Base-by-base conservation (phyloP, 2,797 vertebrate genomes). In the Pempheris klunzingeri region DNA sequence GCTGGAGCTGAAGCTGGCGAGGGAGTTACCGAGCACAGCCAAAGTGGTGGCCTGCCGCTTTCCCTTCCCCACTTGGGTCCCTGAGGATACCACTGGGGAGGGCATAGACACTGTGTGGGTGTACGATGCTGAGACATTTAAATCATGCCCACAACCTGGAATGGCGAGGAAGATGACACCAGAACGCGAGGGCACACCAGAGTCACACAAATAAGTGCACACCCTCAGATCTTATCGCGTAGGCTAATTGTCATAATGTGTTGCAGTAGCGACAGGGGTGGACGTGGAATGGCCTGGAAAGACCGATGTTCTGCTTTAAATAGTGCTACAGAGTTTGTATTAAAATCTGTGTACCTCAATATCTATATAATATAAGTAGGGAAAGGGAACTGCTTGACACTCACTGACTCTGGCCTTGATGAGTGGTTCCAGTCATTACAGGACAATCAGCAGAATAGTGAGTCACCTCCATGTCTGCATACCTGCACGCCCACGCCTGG, bases 31-130 rank as follows among this genome's bases (percentile, higher is more conserved):
- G 7, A 89, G 65, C 12, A 90, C 92, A 46, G 94, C 97, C 30
- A 93, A 95, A 84, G 96, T 99, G 79, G 94, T 99, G 41, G 97
- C 98, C 18, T 99, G 98, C 72, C 96, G 98, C 60, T 99, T 99
- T 78, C 98, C 98, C 60, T 99, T 99, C 75, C 98, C 98, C 0
- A 93, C 91, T 46, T 99, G 98, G 97, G 93, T 93, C 28, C 96
- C 98, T 7, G 94, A 96, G 87, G 86, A 85, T 4, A 92, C 93
- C 4, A 61, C 87, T 0, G 98, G 98, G 65, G 96, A 98, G 73
- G 98, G 98, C 71, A 94, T 95, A 39, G 97, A 99, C 86, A 96
- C 97, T 0, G 97, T 98, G 14, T 99, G 98, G 98, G 93, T 92
- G 7, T 99, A 99, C 0, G 92, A 99, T 24, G 85, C 92, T 38